These are phyloP conservation scores for Aporophyla nigra DNA, from an alignment of 2,888 invertebrate genomes.

Conservation along the genomic window DNA sequence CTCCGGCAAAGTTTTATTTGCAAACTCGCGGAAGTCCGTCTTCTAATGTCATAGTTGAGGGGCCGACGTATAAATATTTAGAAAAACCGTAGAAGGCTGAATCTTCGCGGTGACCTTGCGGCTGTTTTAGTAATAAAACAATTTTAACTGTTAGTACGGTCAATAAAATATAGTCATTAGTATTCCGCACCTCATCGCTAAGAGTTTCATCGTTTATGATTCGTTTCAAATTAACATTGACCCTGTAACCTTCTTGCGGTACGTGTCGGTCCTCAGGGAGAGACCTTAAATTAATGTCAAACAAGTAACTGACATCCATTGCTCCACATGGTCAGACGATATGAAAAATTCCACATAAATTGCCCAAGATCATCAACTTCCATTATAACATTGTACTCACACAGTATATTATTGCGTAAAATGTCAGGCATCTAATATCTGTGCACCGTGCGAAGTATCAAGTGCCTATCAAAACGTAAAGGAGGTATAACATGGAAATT, in stretches of 20 bases:
- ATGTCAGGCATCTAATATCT: neutral
- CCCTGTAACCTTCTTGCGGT: constrained; percentile 58
- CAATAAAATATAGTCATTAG: constrained; percentile 66
- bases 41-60: constrained; percentile 56
- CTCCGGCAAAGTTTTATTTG: constrained; percentile 78
- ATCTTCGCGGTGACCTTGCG: constrained; percentile 70
- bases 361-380: constrained; percentile 1
- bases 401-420: constrained; percentile 9
- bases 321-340: constrained; percentile 9
- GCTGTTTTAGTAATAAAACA: constrained; percentile 70
- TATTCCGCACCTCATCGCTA: constrained; percentile 62
- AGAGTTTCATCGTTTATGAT: constrained; percentile 64
- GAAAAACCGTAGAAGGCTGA: constrained; percentile 66
- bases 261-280: constrained; percentile 56
- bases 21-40: constrained; percentile 68
- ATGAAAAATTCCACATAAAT: constrained; percentile 18
- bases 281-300: constrained; percentile 46
- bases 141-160: constrained; percentile 66
- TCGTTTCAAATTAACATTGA: constrained; percentile 68
- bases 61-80: constrained; percentile 56
- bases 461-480: neutral
- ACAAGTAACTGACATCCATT: constrained; percentile 8
- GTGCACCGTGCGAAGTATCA: neutral
- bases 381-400: neutral
- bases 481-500: constrained; percentile 2